These are phyloP conservation scores for Phortica magna DNA, from an alignment of 2,888 invertebrate genomes.

Conservation along the genomic window DNA sequence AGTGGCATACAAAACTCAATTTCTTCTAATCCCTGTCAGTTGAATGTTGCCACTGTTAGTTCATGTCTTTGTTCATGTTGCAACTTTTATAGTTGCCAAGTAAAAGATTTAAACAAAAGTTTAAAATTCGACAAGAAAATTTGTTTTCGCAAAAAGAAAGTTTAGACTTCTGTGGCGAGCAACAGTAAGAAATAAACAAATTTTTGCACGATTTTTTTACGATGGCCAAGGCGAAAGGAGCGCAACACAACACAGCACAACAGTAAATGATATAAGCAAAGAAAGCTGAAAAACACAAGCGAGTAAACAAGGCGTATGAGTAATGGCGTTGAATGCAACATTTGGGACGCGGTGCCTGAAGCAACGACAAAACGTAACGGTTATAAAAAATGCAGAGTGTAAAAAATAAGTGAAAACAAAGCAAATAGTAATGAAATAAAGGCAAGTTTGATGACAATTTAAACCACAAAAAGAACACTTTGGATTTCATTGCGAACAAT, in stretches of 20 bases:
- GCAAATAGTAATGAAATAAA: constrained; percentile 8
- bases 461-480: constrained; percentile 43
- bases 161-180: constrained; percentile 21
- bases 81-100: constrained; percentile 44
- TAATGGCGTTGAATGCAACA: constrained; percentile 21
- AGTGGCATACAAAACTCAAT: constrained; percentile 55
- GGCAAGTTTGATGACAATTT: constrained; percentile 45
- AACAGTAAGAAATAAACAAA: constrained; percentile 55
- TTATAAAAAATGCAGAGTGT: background rate
- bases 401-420: constrained; percentile 36
- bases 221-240: background rate
- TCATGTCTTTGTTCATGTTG: constrained; percentile 27
- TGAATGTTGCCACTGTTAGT: constrained; percentile 47
- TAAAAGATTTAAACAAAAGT: constrained; percentile 34
- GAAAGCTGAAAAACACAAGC: background rate
- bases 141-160: constrained; percentile 55
- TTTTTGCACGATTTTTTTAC: constrained; percentile 36
- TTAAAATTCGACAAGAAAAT: constrained; percentile 48
- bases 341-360: constrained; percentile 39
- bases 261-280: background rate
- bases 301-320: background rate
- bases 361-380: background rate
- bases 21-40: constrained; percentile 57
- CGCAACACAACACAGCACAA: background rate
- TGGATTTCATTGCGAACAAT: constrained; percentile 21